Evolutionary conservation across 2,888 invertebrate genomes (phyloP).

Genomic region (Thyatira batis): DNA sequence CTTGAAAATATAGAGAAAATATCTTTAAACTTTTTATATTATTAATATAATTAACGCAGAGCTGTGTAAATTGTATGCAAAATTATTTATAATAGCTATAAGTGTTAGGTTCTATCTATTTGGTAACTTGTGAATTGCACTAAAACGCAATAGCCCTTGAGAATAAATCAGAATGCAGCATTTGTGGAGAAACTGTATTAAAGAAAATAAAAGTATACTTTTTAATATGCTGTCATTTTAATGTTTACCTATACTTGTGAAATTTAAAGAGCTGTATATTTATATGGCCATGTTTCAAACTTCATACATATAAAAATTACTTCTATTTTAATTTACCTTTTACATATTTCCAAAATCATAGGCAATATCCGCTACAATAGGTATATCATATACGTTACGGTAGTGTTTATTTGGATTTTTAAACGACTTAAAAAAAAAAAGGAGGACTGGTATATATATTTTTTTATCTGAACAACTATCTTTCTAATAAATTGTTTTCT

Average conservation of each 20-base stretch:
- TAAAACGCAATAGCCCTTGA: constrained; percentile 49
- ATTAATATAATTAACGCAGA: constrained; percentile 41
- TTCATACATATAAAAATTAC: no score
- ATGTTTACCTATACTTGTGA: neutral
- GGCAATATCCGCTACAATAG: no score
- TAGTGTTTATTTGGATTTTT: no score
- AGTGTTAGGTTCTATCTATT: constrained; percentile 51
- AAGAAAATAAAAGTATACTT: constrained; percentile 66
- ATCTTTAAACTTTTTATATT: constrained; percentile 8
- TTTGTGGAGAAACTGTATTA: constrained; percentile 59
- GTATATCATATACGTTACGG: no score
- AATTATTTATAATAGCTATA: constrained; percentile 74
- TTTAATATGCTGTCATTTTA: constrained; percentile 33
- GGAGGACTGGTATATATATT: no score
- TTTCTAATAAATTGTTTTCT: no score
- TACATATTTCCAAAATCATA: no score
- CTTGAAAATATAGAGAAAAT: constrained; percentile 1
- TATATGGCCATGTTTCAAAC: neutral
- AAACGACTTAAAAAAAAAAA: no score
- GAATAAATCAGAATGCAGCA: constrained; percentile 24
- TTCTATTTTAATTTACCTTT: no score
- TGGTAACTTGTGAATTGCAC: constrained; percentile 51
- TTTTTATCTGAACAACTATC: no score
- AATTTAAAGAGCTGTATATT: neutral
- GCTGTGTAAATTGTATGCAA: constrained; percentile 69